These are phyloP conservation scores for Pimpla rufipes DNA, from an alignment of 2,888 invertebrate species.

Conservation along the genomic window DNA sequence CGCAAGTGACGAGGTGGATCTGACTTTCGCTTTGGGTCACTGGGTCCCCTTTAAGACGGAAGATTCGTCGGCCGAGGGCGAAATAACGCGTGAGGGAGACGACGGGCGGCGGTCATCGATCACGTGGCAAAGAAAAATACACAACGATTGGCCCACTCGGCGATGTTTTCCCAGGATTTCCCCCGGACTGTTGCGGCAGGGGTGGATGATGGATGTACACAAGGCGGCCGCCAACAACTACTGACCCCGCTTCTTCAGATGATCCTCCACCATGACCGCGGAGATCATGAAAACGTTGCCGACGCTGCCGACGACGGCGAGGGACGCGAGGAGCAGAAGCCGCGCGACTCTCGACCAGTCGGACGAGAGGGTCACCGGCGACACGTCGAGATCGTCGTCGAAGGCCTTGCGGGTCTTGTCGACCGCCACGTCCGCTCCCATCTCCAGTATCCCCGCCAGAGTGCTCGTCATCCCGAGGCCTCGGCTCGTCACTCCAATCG, in stretches of 20 bases:
- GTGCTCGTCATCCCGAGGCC: conserved; percentile 68
- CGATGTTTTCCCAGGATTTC: not conserved
- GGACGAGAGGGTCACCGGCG: conserved; percentile 89
- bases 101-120: not conserved
- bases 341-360: conserved; percentile 90
- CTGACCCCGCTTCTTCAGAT: conserved; percentile 89
- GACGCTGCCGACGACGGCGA: conserved; percentile 89
- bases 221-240: not conserved
- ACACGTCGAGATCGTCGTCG: conserved; percentile 85
- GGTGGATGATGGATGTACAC: not conserved
- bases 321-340: conserved; percentile 88
- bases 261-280: conserved; percentile 90
- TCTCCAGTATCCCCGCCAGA: conserved; percentile 74
- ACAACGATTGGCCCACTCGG: not conserved
- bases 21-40: no score
- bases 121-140: not conserved
- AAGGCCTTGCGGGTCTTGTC: conserved; percentile 73
- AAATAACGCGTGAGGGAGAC: not conserved
- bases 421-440: conserved; percentile 76
- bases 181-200: not conserved
- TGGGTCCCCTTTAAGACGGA: no score
- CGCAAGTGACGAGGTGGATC: no score
- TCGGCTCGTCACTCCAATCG: conserved; percentile 66
- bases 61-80: not conserved
- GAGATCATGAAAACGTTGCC: conserved; percentile 93